A percentile compares a stretch with the other conserved stretches of the same genome.
phyloP scores from a whole-genome alignment of 2,888 invertebrate species.

The Apotomis turbidana region DNA sequence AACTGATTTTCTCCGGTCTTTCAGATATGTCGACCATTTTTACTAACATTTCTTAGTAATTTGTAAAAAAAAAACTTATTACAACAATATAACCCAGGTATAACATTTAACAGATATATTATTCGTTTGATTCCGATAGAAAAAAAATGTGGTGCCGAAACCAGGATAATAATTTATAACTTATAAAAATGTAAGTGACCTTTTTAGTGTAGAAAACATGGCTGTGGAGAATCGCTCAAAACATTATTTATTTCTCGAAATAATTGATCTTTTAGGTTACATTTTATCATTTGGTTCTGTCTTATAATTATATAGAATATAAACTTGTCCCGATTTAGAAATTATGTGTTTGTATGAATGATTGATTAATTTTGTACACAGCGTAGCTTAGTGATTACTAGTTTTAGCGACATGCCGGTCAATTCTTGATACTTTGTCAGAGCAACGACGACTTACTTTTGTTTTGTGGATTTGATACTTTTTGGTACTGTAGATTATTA shows the following conservation, averaged over 20 bases:
- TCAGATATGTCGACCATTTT: too few species aligned
- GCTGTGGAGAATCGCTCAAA: constrained; percentile 53
- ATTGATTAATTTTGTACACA: neutral
- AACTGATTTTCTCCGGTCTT: too few species aligned
- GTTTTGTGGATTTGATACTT: constrained; percentile 49
- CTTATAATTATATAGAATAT: neutral
- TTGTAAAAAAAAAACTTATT: too few species aligned
- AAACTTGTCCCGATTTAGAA: neutral
- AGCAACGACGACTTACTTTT: constrained; percentile 54
- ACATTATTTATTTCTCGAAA: constrained; percentile 57
- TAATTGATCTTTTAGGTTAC: constrained; percentile 46
- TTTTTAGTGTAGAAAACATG: constrained; percentile 3
- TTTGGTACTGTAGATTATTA: constrained; percentile 2
- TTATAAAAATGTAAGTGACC: too few species aligned
- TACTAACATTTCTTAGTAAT: too few species aligned
- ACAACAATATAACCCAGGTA: too few species aligned
- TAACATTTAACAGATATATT: neutral
- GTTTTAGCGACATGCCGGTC: constrained; percentile 2
- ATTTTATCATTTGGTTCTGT: constrained; percentile 19
- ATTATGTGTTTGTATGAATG: constrained; percentile 2
- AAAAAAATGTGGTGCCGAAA: neutral
- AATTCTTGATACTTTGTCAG: constrained; percentile 34
- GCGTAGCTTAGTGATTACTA: neutral
- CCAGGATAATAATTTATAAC: neutral
- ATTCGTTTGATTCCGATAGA: too few species aligned